Percentiles rank a stretch among this genome's conserved stretches.
These are phyloP conservation scores for Pecten maximus DNA, from an alignment of 2,888 invertebrate genomes.

Conservation along the genomic window DNA sequence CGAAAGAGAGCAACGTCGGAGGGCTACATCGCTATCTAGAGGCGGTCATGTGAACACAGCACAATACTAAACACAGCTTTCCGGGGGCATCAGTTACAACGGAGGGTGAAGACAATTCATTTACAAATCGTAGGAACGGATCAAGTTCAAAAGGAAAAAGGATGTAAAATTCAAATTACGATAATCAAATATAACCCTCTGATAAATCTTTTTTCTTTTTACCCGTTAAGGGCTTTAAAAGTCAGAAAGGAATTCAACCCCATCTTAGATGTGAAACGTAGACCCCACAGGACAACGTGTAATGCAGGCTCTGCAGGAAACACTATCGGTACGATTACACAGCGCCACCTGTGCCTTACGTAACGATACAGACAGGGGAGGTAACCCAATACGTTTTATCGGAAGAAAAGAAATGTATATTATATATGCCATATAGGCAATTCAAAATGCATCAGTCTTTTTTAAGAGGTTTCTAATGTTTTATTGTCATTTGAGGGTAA, in stretches of 20 bases:
- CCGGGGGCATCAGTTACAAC: not conserved
- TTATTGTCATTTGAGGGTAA: constrained; percentile 17
- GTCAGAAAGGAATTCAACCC: not conserved
- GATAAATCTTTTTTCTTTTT: constrained; percentile 4
- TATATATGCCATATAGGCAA: not conserved
- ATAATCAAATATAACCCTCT: not conserved
- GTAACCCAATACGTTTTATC: not conserved
- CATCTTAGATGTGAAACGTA: not conserved
- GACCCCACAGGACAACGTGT: not conserved
- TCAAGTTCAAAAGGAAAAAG: constrained; percentile 18
- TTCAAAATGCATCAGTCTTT: not conserved
- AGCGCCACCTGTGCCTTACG: constrained; percentile 15
- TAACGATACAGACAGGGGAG: not conserved
- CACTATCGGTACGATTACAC: not conserved
- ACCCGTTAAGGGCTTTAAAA: constrained; percentile 6
- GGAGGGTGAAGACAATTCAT: not conserved
- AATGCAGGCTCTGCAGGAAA: not conserved
- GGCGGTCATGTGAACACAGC: not conserved
- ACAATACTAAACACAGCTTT: not conserved
- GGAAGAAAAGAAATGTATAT: not conserved
- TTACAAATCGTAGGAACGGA: not conserved
- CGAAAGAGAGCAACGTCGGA: not conserved
- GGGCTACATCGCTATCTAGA: not conserved
- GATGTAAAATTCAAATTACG: not conserved
- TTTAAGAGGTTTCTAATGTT: not conserved